Base-by-base conservation (phyloP, 1,140 invertebrate genomes). In the Sarcophaga peregrina region DNA sequence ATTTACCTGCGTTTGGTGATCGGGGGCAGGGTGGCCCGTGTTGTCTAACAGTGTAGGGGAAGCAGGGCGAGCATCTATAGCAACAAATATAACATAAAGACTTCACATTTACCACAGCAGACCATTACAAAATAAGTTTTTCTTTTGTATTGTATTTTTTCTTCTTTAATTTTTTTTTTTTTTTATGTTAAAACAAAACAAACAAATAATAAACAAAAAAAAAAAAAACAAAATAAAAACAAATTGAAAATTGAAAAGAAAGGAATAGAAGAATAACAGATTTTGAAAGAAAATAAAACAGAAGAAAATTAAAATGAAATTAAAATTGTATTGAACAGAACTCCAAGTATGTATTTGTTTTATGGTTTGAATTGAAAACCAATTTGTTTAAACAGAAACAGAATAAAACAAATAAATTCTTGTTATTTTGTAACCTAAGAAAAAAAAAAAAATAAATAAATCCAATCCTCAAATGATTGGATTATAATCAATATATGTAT, bases 11-110 rank as follows among this genome's bases (percentile, higher is more conserved):
- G 89, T 89, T 90, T 90, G 89, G 88, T 90, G 90, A 90, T 90
- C 89, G 88, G 88, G 90, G 90, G 90, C 89, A 90, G 90, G 89
- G 87, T 89, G 89, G 90, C 90, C 89, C 90, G 90, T 90, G 90
- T 90, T 90, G 89, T 90, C 89, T 90, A 90, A 90, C 89, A 90
- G 90, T 90, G 90, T 90, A 90, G 90, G 90, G 90, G 90, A 90
- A 90, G 89, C 88, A 90, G 90, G 90, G 90, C 89, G 90, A 90
- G 90, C 90, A 90, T 90, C 90, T 90, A 90, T 90, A 92, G 92
- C 92, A 92, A 92, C 92, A 92, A 91, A 92, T 91, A 92, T 91
- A 92, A 92, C 91, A 92, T 92, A 92, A 91, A 92, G 91, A 90
- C 90, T 90, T 89, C 89, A 90, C 89, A 90, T 90, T 90, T 90